Evolutionary conservation across 2,113 vertebrate genomes (phyloP).

Genomic region (Diadophis punctatus): DNA sequence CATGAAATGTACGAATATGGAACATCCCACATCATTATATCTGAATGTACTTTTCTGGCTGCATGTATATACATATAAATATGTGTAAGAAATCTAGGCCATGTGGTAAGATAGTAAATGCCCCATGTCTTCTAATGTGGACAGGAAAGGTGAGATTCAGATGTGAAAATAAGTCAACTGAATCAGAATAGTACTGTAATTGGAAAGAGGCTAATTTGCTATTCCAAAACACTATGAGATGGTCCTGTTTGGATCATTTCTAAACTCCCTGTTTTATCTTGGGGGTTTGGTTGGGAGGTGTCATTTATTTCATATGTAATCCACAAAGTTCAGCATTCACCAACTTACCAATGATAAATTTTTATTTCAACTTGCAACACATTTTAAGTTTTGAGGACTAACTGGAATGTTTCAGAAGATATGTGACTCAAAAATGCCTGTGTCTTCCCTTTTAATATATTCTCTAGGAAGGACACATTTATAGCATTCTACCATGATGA

Average conservation of each 20-base stretch:
- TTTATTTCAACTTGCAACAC: neutral
- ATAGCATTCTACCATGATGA: neutral
- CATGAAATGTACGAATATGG: slow-evolving; percentile 26
- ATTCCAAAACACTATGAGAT: neutral
- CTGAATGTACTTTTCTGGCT: slow-evolving; percentile 51
- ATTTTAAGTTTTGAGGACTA: neutral
- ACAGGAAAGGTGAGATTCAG: neutral
- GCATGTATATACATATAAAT: slow-evolving; percentile 52
- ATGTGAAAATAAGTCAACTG: neutral
- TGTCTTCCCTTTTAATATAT: neutral
- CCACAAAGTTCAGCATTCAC: neutral
- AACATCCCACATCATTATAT: slow-evolving; percentile 44
- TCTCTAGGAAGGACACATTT: neutral
- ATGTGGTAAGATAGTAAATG: neutral
- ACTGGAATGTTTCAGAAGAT: neutral
- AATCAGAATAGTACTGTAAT: neutral
- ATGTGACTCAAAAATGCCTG: neutral
- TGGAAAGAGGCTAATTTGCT: neutral
- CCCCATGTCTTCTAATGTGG: neutral
- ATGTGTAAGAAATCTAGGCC: neutral
- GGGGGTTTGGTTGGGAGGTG: neutral
- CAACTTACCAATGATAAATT: neutral
- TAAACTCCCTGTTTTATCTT: neutral
- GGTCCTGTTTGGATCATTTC: neutral
- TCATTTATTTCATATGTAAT: neutral